Evolutionary conservation across 2,888 invertebrate genomes (phyloP).

Genomic region (Drosophila dives): DNA sequence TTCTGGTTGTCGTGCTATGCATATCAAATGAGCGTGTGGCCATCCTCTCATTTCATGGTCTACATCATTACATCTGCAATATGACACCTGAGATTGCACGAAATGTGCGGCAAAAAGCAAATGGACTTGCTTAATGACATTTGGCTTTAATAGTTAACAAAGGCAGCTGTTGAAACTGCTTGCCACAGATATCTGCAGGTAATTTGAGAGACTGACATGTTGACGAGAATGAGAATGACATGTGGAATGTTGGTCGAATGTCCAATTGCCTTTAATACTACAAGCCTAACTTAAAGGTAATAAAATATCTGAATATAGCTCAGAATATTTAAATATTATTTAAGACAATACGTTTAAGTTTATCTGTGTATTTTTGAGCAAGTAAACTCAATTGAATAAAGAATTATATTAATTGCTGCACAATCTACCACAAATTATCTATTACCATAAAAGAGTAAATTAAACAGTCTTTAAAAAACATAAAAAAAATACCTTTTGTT

Average conservation of each 20-base stretch:
- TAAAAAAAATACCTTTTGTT: not conserved
- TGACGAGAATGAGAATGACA: not conserved
- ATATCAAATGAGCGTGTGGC: constrained; percentile 53
- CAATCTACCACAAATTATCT: not conserved
- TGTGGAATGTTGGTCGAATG: not conserved
- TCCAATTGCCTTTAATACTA: not conserved
- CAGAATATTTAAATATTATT: not conserved
- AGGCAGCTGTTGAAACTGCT: constrained; percentile 11
- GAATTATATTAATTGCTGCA: too few relatives aligned
- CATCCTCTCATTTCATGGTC: constrained; percentile 8
- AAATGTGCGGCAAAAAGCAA: constrained; percentile 28
- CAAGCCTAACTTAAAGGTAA: not conserved
- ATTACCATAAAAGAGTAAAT: not conserved
- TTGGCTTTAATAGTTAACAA: constrained; percentile 36
- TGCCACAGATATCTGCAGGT: constrained; percentile 4
- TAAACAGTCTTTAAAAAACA: not conserved
- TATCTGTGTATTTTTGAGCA: not conserved
- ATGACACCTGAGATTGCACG: constrained; percentile 66
- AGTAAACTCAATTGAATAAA: not conserved
- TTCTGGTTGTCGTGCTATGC: constrained; percentile 37
- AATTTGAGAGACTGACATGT: not conserved
- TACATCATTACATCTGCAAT: constrained; percentile 55
- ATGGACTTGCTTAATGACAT: constrained; percentile 21
- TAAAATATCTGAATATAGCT: not conserved
- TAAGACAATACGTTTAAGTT: not conserved